Evolutionary conservation across 1,140 invertebrate genomes (phyloP).

Genomic region (Drosophila punjabiensis): DNA sequence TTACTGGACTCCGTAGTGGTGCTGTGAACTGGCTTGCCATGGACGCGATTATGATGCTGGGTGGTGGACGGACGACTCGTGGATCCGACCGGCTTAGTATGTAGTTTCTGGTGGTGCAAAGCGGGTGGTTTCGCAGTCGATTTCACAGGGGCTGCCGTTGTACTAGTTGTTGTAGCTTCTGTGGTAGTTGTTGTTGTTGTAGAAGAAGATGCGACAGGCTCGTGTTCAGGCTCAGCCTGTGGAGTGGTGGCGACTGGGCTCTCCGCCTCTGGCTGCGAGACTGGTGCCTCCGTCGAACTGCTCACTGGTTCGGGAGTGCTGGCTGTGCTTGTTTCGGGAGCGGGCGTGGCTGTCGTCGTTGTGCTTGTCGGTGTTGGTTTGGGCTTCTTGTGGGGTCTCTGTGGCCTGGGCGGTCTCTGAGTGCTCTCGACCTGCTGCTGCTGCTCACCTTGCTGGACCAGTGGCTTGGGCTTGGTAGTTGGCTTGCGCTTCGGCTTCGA

Average conservation of each 20-base stretch:
- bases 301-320: conserved; percentile 71
- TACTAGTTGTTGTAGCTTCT: conserved; percentile 46
- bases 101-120: conserved; percentile 60
- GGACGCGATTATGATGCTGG: conserved; percentile 50
- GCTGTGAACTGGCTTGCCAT: conserved; percentile 58
- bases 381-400: conserved; percentile 59
- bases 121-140: conserved; percentile 72
- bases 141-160: conserved; percentile 44
- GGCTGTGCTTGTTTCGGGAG: conserved; percentile 8
- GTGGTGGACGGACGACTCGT: conserved; percentile 36
- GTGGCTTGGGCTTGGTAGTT: conserved; percentile 60
- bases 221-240: conserved; percentile 57
- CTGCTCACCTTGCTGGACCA: conserved; percentile 3
- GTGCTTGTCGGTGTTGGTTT: conserved; percentile 56
- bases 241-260: conserved; percentile 60
- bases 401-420: conserved; percentile 51
- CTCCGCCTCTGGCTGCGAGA: conserved; percentile 32
- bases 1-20: conserved; percentile 51
- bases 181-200: conserved; percentile 66
- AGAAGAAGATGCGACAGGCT: conserved; percentile 24
- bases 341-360: conserved; percentile 23
- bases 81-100: conserved; percentile 22
- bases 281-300: conserved; percentile 61
- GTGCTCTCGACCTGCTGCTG: conserved; percentile 39
- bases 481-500: conserved; percentile 75